A percentile compares a stretch with the other conserved stretches of the same genome.
Conservation (phyloP, 2,888 invertebrate genomes). For the Apamea epomidion region DNA sequence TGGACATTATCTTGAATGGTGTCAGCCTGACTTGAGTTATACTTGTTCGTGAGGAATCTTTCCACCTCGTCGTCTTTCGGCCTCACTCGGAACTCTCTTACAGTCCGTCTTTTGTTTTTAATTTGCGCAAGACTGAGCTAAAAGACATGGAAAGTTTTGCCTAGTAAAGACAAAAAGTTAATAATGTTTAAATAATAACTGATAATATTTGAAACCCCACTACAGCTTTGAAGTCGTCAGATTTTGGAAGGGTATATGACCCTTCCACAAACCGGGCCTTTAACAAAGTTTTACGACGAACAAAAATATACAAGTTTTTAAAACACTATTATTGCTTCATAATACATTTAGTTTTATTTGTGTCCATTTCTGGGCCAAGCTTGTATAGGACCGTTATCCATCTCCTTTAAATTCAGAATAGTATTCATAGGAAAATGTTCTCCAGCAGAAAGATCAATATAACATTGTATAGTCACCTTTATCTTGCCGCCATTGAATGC, state of each 20-base stretch:
- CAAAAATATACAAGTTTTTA: neutral
- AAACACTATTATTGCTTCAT: neutral
- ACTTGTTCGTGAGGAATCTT: conserved; percentile 11
- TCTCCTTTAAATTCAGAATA: neutral
- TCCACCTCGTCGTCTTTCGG: neutral
- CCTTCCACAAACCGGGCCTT: neutral
- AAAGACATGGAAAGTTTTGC: neutral
- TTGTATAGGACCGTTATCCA: neutral
- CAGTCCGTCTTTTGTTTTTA: neutral
- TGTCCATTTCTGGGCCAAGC: neutral
- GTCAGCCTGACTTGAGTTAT: conserved; percentile 9
- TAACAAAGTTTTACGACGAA: neutral
- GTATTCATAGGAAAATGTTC: neutral
- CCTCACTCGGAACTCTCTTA: neutral
- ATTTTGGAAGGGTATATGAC: neutral
- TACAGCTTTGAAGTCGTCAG: neutral
- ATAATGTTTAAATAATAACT: neutral
- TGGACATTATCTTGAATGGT: conserved; percentile 43
- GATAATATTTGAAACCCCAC: neutral
- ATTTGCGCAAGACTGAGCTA: neutral
- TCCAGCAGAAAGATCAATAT: neutral
- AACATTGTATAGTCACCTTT: neutral
- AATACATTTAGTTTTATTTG: neutral
- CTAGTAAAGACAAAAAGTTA: neutral
- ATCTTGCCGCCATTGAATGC: neutral